These are phyloP conservation scores for Trissolcus basalis DNA, from an alignment of 1,140 invertebrate species.

Conservation along the genomic window DNA sequence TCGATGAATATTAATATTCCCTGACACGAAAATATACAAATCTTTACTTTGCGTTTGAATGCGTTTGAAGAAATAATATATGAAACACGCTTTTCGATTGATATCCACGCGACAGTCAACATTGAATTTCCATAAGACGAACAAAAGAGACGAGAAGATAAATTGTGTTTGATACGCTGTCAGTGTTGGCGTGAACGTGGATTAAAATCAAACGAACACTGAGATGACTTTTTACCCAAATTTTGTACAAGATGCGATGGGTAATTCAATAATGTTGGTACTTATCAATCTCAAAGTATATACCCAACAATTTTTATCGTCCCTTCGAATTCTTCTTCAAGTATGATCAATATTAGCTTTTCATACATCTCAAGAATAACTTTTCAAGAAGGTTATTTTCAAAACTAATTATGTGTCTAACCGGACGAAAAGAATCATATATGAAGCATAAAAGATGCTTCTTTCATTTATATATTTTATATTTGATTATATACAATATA, in stretches of 20 bases:
- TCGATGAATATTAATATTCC: too few species aligned
- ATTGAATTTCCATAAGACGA: slow-evolving; percentile 4
- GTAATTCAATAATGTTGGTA: slow-evolving; percentile 33
- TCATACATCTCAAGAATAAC: slow-evolving; percentile 13
- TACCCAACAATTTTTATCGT: slow-evolving; percentile 21
- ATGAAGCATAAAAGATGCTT: too few species aligned
- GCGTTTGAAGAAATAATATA: too few species aligned
- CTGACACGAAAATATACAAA: too few species aligned
- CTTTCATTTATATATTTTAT: too few species aligned
- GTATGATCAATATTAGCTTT: slow-evolving; percentile 29
- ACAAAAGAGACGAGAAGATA: slow-evolving; percentile 20
- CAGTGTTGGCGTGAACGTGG: slow-evolving; percentile 19
- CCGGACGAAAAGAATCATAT: too few species aligned
- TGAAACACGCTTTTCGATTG: too few species aligned
- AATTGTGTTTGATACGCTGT: slow-evolving; percentile 38
- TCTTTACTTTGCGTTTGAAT: too few species aligned
- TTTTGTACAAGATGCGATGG: slow-evolving; percentile 12
- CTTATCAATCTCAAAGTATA: slow-evolving; percentile 28
- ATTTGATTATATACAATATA: too few species aligned
- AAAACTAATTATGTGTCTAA: too few species aligned
- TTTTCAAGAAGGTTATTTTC: too few species aligned
- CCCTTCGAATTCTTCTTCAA: background rate
- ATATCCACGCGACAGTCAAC: background rate
- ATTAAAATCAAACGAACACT: slow-evolving; percentile 33
- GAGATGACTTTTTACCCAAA: slow-evolving; percentile 18